phyloP scores from a whole-genome alignment of 2,797 vertebrate species.

The Lagorchestes hirsutus region DNA sequence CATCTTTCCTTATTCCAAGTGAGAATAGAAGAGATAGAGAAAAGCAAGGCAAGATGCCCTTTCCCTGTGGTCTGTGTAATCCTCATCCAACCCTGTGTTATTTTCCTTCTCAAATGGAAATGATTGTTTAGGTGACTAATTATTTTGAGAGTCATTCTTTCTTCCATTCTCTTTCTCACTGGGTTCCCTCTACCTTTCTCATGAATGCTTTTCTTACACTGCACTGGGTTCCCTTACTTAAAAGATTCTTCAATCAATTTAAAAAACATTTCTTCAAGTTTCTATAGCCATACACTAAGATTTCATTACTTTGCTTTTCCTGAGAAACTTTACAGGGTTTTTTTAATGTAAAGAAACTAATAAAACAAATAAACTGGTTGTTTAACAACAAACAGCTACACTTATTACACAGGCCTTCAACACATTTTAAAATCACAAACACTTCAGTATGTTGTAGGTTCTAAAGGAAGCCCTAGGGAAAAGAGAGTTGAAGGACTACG shows the following conservation, averaged over 20 bases:
- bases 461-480: slow-evolving; percentile 15
- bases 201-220: neutral
- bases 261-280: neutral
- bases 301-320: neutral
- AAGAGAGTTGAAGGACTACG: neutral
- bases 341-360: slow-evolving; percentile 6
- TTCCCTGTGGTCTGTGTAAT: neutral
- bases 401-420: neutral
- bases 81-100: neutral
- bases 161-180: neutral
- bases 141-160: neutral
- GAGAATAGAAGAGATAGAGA: neutral
- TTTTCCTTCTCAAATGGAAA: slow-evolving; percentile 16
- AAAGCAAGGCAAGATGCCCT: slow-evolving; percentile 5
- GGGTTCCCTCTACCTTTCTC: slow-evolving; percentile 13
- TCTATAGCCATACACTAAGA: neutral
- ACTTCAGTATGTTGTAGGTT: neutral
- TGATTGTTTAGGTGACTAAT: neutral
- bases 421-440: slow-evolving; percentile 4
- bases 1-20: neutral
- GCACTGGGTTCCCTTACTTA: neutral
- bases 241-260: neutral
- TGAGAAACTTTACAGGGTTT: neutral
- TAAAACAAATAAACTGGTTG: neutral
- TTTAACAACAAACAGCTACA: neutral